Conservation (phyloP, 2,888 invertebrate species). For the Leptopterna dolabrata region DNA sequence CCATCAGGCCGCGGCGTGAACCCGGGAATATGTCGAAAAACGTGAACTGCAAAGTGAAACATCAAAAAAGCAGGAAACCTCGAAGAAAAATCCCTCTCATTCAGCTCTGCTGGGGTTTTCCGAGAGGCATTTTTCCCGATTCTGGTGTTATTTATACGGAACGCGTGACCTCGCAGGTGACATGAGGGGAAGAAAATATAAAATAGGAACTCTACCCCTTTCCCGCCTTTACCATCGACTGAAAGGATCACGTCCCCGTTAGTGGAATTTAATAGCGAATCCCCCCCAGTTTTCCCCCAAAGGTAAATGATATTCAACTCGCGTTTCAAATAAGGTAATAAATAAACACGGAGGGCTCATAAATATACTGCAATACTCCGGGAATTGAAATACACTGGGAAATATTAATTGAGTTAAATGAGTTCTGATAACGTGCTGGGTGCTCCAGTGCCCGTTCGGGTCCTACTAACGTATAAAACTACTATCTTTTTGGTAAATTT, state of each 20-base stretch:
- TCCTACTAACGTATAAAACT: too few relatives aligned
- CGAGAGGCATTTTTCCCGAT: not conserved
- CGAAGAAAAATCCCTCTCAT: not conserved
- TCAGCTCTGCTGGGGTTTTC: not conserved
- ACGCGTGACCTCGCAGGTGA: not conserved
- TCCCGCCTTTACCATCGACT: not conserved
- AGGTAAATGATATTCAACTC: conserved; percentile 38
- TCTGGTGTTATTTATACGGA: not conserved
- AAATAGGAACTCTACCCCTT: not conserved
- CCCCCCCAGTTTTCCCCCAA: not conserved
- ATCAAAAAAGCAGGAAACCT: not conserved
- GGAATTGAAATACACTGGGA: not conserved
- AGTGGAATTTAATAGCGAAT: conserved; percentile 47
- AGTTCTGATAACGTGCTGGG: not conserved
- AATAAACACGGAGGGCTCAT: conserved; percentile 38
- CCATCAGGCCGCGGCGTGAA: too few relatives aligned
- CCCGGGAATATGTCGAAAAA: too few relatives aligned
- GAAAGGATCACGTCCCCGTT: conserved; percentile 49
- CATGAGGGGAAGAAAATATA: conserved; percentile 13
- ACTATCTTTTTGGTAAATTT: too few relatives aligned
- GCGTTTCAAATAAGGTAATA: conserved; percentile 49
- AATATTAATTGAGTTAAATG: not conserved
- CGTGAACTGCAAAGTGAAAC: not conserved
- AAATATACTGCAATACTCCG: not conserved
- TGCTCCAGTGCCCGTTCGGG: too few relatives aligned